These are phyloP conservation scores for Trachelipus rathkii DNA, from an alignment of 1,140 invertebrate genomes.

Conservation along the genomic window DNA sequence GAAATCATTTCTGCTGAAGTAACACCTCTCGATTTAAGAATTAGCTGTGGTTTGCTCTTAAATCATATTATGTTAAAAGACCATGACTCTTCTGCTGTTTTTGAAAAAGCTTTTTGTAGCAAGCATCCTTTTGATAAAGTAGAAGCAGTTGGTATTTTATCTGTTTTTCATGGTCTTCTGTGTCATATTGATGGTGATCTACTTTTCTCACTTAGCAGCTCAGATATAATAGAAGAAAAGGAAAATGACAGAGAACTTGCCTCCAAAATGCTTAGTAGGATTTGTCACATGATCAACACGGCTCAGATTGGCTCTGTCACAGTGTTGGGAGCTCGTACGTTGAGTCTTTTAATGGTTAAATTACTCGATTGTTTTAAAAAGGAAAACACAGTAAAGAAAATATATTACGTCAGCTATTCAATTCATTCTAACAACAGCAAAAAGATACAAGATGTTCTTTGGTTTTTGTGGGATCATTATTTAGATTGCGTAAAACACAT, in stretches of 20 bases:
- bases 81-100: not conserved
- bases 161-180: not conserved
- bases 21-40: not conserved
- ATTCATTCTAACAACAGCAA: constrained; percentile 1
- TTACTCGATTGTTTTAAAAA: not conserved
- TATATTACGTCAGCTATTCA: not conserved
- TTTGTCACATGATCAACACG: not conserved
- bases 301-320: not conserved
- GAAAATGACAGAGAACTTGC: not conserved
- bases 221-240: not conserved
- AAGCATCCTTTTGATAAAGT: not conserved
- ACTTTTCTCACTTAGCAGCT: not conserved
- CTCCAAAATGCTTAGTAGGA: not conserved
- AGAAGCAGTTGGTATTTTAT: not conserved
- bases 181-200: not conserved
- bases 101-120: not conserved
- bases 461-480: constrained; percentile 26
- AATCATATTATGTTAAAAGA: not conserved
- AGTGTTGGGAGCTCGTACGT: not conserved
- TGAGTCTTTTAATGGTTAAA: not conserved
- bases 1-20: not conserved
- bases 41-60: not conserved
- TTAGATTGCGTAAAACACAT: constrained; percentile 28
- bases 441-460: constrained; percentile 17
- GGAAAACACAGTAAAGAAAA: not conserved